These are phyloP conservation scores for Cantharis rustica DNA, from an alignment of 2,888 invertebrate genomes.

Conservation along the genomic window DNA sequence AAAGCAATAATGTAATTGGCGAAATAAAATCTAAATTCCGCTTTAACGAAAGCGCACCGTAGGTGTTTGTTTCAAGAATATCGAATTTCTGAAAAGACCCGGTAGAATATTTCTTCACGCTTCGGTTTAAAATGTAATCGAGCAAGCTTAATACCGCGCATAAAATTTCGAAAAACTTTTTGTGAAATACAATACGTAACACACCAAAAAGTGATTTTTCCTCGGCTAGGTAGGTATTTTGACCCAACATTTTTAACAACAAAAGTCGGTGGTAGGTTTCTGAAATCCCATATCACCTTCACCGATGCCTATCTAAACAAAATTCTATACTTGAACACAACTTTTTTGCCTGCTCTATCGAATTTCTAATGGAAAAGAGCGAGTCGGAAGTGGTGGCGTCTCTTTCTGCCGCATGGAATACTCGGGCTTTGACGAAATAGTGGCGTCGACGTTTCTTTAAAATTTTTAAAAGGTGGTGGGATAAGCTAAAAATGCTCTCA, in stretches of 20 bases:
- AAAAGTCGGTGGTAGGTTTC: slow-evolving; percentile 10
- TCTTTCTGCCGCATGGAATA: not conserved
- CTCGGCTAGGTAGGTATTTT: not conserved
- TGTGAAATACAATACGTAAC: not conserved
- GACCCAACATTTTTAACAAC: not conserved
- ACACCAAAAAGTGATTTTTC: not conserved
- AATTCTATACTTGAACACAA: slow-evolving; percentile 5
- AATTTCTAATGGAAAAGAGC: not conserved
- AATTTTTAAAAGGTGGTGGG: slow-evolving; percentile 6
- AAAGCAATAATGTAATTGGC: too few relatives aligned
- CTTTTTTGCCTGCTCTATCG: slow-evolving; percentile 1
- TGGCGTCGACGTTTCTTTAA: slow-evolving; percentile 2
- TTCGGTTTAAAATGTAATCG: not conserved
- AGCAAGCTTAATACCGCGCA: not conserved
- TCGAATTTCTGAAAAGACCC: not conserved
- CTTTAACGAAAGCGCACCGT: not conserved
- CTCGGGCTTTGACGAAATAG: not conserved
- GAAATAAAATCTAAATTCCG: too few relatives aligned
- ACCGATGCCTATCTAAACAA: slow-evolving; percentile 11
- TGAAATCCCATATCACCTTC: slow-evolving; percentile 9
- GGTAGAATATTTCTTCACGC: not conserved
- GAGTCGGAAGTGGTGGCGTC: not conserved
- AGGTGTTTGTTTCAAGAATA: not conserved
- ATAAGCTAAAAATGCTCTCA: slow-evolving; percentile 17
- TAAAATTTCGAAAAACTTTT: not conserved